A percentile compares a stretch with the other conserved stretches of the same genome.
Evolutionary conservation across 2,888 invertebrate species (phyloP).

Genomic region (Parapristionchus giblindavisi): DNA sequence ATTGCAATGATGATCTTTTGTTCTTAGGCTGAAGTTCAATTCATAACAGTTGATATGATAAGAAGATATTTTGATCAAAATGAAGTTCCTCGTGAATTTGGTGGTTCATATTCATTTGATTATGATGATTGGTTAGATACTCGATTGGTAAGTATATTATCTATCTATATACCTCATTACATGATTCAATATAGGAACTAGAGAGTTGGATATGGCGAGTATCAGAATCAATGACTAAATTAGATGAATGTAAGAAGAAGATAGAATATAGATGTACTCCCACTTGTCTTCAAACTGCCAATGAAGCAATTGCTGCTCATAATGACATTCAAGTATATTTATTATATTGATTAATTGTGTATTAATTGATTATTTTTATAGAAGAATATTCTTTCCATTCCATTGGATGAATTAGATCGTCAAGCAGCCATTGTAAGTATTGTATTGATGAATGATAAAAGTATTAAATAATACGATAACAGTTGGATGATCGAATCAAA

Average conservation of each 20-base stretch:
- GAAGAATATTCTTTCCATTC: conserved; percentile 89
- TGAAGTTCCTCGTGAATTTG: conserved; percentile 91
- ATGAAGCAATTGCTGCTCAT: conserved; percentile 90
- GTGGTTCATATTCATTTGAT: conserved; percentile 87
- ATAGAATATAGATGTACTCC: conserved; percentile 91
- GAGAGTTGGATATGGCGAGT: conserved; percentile 97
- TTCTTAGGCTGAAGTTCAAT: conserved; percentile 82
- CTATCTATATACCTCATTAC: neutral
- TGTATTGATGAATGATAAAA: neutral
- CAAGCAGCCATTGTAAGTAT: conserved; percentile 79
- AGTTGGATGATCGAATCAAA: conserved; percentile 54
- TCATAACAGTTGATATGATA: conserved; percentile 94
- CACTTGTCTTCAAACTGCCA: conserved; percentile 90
- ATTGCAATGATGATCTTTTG: conserved; percentile 41
- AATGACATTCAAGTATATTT: conserved; percentile 88
- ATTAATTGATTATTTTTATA: conserved; percentile 74
- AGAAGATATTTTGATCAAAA: conserved; percentile 89
- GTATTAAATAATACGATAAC: no score
- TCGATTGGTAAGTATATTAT: conserved; percentile 75
- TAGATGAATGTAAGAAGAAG: conserved; percentile 76
- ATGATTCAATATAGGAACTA: conserved; percentile 76
- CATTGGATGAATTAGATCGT: conserved; percentile 89
- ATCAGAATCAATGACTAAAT: conserved; percentile 76
- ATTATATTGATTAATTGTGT: neutral
- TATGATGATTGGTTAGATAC: conserved; percentile 97